A percentile compares a stretch with the other conserved stretches of the same genome.
Conservation (phyloP, 2,888 invertebrate genomes). For the Tricholauxania praeusta region DNA sequence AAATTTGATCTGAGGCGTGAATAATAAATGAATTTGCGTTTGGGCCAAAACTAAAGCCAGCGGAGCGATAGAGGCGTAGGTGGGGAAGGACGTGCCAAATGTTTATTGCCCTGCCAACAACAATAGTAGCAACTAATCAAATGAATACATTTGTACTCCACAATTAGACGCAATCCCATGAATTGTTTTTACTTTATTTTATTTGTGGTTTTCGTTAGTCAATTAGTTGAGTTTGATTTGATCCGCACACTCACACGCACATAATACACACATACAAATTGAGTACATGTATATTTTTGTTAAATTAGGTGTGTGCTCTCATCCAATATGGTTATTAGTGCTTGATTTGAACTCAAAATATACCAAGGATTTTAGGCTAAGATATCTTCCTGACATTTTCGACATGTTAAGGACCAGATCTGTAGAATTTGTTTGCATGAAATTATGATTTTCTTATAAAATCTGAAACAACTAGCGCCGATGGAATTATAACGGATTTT, state of each 20-base stretch:
- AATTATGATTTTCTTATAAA: no score
- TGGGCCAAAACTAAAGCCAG: not conserved
- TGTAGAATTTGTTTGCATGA: no score
- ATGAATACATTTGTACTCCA: conserved; percentile 15
- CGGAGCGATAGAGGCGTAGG: not conserved
- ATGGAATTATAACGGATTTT: no score
- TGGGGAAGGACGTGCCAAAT: not conserved
- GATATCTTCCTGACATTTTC: no score
- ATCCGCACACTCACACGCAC: conserved; percentile 19
- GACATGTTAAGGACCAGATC: no score
- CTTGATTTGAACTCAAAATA: not conserved
- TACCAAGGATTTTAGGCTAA: no score
- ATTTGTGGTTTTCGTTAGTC: conserved; percentile 50
- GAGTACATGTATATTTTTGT: conserved; percentile 11
- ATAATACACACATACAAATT: not conserved
- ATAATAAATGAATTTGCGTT: conserved; percentile 35
- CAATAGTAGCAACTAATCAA: conserved; percentile 14
- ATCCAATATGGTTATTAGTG: not conserved
- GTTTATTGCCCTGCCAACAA: conserved; percentile 17
- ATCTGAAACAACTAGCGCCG: no score
- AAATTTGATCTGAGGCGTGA: conserved; percentile 30
- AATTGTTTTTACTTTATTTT: conserved; percentile 27
- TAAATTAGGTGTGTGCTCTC: not conserved
- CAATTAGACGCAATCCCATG: conserved; percentile 23
- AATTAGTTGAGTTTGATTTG: conserved; percentile 56